These are phyloP conservation scores for Microplitis demolitor DNA, from an alignment of 1,140 invertebrate species.

Conservation along the genomic window DNA sequence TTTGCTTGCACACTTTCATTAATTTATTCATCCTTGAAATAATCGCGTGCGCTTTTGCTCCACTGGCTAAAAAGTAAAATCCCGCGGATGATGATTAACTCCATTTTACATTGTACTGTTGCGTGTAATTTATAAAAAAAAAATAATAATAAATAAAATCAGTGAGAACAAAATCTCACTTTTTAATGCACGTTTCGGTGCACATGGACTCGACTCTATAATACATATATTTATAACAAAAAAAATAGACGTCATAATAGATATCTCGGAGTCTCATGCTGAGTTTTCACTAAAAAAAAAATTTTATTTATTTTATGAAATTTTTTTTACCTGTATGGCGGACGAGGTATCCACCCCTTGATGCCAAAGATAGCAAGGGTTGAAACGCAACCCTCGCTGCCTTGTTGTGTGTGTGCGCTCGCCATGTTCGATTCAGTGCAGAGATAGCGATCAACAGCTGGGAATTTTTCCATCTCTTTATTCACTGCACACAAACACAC, in stretches of 20 bases:
- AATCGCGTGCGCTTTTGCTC: slow-evolving; percentile 21
- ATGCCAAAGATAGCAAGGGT: slow-evolving; percentile 58
- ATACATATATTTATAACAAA: background rate
- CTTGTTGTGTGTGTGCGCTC: slow-evolving; percentile 23
- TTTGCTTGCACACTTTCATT: slow-evolving; percentile 16
- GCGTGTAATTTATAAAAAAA: background rate
- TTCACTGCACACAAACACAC: background rate
- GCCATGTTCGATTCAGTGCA: slow-evolving; percentile 53
- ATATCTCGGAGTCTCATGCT: background rate
- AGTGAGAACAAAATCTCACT: slow-evolving; percentile 15
- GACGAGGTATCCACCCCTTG: slow-evolving; percentile 32
- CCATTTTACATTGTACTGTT: background rate
- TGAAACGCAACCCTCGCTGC: slow-evolving; percentile 42
- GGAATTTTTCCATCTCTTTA: slow-evolving; percentile 44
- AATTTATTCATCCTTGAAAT: background rate
- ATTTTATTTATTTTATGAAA: background rate
- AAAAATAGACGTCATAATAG: background rate
- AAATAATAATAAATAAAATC: slow-evolving; percentile 18
- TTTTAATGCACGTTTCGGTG: background rate
- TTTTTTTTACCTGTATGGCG: slow-evolving; percentile 6
- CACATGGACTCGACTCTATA: background rate
- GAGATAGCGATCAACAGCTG: slow-evolving; percentile 56
- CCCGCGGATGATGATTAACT: background rate
- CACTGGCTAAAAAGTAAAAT: slow-evolving; percentile 23
- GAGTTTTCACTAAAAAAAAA: background rate